These are phyloP conservation scores for Corythornis leucogaster DNA, from an alignment of 2,797 vertebrate genomes.

Conservation along the genomic window DNA sequence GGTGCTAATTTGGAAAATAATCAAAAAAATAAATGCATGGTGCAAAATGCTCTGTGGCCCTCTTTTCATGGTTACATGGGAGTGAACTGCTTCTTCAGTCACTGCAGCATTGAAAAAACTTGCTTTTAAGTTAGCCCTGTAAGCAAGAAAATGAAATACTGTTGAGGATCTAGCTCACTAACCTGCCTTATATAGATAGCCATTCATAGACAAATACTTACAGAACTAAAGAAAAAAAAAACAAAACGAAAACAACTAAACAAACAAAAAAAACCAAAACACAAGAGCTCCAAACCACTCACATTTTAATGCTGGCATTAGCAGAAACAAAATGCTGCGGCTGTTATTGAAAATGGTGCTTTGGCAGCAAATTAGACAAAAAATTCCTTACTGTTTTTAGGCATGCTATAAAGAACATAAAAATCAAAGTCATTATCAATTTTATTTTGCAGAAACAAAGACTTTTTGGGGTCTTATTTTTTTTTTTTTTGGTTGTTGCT, in stretches of 20 bases:
- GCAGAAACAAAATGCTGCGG: slow-evolving; percentile 58
- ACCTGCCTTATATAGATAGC: slow-evolving; percentile 84
- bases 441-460: not conserved
- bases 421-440: slow-evolving; percentile 14
- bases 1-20: slow-evolving; percentile 86
- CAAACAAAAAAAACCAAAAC: not conserved
- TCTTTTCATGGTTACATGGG: slow-evolving; percentile 94
- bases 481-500: not conserved
- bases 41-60: slow-evolving; percentile 89
- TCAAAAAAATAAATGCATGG: slow-evolving; percentile 87
- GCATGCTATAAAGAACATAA: not conserved
- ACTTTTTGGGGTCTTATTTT: not conserved
- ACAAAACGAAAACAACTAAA: not conserved
- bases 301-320: slow-evolving; percentile 39
- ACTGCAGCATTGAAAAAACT: slow-evolving; percentile 97
- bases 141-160: slow-evolving; percentile 99
- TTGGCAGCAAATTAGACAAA: slow-evolving; percentile 20
- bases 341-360: not conserved
- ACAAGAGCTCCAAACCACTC: slow-evolving; percentile 63
- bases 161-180: slow-evolving; percentile 91
- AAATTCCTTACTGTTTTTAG: not conserved
- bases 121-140: slow-evolving; percentile 99
- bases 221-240: slow-evolving; percentile 26
- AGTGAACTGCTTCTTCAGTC: slow-evolving; percentile 97
- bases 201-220: slow-evolving; percentile 73